Base-by-base conservation (phyloP, 2,113 vertebrate species). In the Callorhinus ursinus region DNA sequence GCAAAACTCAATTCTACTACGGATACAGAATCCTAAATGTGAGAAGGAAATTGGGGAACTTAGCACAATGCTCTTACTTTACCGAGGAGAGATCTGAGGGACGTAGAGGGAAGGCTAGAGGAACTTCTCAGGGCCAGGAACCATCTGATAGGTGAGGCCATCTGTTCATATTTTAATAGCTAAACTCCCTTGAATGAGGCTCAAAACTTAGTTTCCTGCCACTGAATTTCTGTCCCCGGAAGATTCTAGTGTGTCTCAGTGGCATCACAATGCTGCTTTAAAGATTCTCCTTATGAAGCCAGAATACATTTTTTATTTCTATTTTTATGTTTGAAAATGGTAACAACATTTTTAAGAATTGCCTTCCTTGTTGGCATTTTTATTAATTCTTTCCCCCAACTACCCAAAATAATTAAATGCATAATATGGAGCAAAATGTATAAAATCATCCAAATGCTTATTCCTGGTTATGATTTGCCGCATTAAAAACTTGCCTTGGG, bases 371-470 rank as follows among this genome's bases (percentile, higher is more conserved):
- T 83, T 95, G 87, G 69, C 33, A 59, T 90, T 96, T 95, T 90
- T 82, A 91, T 86, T 74, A 79, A 92, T 93, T 95, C 18, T 95
- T 81, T 24, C 53, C 31, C 6, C 57, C 51, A 96, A 72, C 69
- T 36, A 95, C 33, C 39, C 24, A 55, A 90, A 97, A 69, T 93
- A 97, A 96, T 87, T 88, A 92, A 95, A 93, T 84, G 87, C 42
- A 51, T 87, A 92, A 85, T 33, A 81, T 65, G 28, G 24, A 95
- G 36, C 46, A 94, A 97, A 96, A 92, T 67, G 13, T 90, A 79
- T 82, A 72, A 74, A 55, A 94, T 94, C 63, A 90, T 85, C 63
- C 39, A 95, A 93, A 87, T 85, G 31, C 77, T 93, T 91, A 83
- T 67, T 95, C 72, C 83, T 89, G 80, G 22, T 92, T 72, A 80